Evolutionary conservation across 2,113 vertebrate species (phyloP).

Genomic region (Mystacornis crossleyi): DNA sequence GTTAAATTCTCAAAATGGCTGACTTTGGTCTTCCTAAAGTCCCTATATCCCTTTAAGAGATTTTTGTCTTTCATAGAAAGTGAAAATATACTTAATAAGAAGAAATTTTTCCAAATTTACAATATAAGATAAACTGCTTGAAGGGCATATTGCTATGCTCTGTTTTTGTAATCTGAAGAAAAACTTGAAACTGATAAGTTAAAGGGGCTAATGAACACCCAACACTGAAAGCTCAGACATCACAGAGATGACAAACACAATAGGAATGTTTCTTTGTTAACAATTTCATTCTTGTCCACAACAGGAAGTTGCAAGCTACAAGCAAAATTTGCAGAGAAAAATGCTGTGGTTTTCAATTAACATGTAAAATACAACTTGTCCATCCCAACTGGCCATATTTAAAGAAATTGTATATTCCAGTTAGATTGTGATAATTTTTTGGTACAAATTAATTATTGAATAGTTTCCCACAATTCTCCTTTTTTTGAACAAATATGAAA

Average conservation of each 20-base stretch:
- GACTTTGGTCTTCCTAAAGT: not conserved
- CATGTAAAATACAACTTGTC: not conserved
- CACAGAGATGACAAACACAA: not conserved
- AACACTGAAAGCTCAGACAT: not conserved
- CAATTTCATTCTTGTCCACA: not conserved
- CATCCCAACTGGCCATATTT: not conserved
- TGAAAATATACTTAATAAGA: not conserved
- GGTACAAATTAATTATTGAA: not conserved
- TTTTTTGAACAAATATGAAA: not conserved
- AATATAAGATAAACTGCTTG: not conserved
- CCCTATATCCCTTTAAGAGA: not conserved
- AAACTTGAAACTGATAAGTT: not conserved
- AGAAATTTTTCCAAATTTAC: not conserved
- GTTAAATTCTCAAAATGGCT: not conserved
- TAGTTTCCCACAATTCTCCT: not conserved
- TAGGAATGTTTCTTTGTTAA: not conserved
- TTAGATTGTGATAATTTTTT: not conserved
- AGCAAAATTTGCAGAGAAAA: not conserved
- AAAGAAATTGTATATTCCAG: not conserved
- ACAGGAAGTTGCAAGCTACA: not conserved
- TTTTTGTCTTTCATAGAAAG: not conserved
- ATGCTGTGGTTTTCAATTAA: not conserved
- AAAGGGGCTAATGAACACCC: not conserved
- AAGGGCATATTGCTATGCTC: not conserved
- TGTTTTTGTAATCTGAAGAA: not conserved